A percentile compares a stretch with the other conserved stretches of the same genome.
Conservation (phyloP, 2,888 invertebrate species). For the Ochropleura plecta region DNA sequence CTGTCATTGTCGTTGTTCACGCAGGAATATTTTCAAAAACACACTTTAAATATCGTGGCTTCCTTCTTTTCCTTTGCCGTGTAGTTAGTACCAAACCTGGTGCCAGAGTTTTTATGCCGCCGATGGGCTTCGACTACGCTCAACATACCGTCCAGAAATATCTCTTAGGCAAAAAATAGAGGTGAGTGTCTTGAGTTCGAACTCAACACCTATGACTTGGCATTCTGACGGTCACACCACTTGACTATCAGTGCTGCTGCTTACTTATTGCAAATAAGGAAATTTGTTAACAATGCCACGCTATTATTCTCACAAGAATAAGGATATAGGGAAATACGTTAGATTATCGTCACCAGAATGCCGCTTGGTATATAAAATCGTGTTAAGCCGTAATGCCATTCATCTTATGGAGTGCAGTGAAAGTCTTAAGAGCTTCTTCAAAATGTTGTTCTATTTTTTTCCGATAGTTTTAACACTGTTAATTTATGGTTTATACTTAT, state of each 20-base stretch:
- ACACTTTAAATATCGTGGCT: neutral
- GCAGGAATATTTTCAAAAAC: neutral
- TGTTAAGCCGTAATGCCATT: neutral
- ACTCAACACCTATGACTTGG: no score
- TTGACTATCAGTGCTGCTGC: no score
- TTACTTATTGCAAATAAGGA: neutral
- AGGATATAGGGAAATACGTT: neutral
- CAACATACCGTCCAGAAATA: no score
- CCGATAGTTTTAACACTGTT: slow-evolving; percentile 36
- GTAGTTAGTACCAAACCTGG: no score
- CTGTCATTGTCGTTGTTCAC: neutral
- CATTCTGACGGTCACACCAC: no score
- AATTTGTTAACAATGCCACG: neutral
- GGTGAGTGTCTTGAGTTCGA: no score
- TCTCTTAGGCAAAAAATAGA: no score
- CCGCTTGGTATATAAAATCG: slow-evolving; percentile 32
- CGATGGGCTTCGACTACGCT: no score
- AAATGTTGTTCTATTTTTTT: slow-evolving; percentile 42
- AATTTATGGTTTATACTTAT: slow-evolving; percentile 52
- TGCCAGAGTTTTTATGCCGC: no score
- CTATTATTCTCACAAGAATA: neutral
- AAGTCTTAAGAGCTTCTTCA: neutral
- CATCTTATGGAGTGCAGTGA: neutral
- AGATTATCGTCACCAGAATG: slow-evolving; percentile 4
- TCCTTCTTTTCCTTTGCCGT: no score